Evolutionary conservation across 2,113 vertebrate species (phyloP).

Genomic region (Tonatia bakeri): DNA sequence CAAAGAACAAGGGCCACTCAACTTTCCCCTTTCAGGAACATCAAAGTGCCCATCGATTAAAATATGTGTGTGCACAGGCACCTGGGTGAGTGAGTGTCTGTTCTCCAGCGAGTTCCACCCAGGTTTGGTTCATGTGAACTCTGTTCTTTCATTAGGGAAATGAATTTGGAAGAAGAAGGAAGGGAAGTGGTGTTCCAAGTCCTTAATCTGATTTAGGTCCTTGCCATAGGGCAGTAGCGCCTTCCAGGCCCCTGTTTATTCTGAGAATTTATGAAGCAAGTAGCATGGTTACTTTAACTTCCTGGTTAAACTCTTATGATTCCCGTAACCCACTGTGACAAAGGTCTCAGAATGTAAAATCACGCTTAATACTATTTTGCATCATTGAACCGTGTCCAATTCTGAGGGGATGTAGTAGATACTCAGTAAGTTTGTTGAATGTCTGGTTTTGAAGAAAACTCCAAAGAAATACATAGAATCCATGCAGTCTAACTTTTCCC

Average conservation of each 20-base stretch:
- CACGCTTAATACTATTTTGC: neutral
- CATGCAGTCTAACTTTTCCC: neutral
- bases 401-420: neutral
- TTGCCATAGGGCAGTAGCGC: neutral
- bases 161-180: neutral
- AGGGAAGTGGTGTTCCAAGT: neutral
- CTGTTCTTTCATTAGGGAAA: neutral
- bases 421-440: neutral
- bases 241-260: slow-evolving; percentile 6
- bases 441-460: neutral
- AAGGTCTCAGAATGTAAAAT: neutral
- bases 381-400: neutral
- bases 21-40: neutral
- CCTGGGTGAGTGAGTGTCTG: neutral
- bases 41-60: neutral
- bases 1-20: neutral
- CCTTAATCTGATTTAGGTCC: slow-evolving; percentile 21
- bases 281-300: neutral
- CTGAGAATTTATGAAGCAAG: slow-evolving; percentile 35
- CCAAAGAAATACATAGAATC: neutral
- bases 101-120: neutral
- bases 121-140: neutral
- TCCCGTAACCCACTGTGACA: neutral
- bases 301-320: neutral
- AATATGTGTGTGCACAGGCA: neutral